Percentiles rank a stretch among this genome's conserved stretches.
Conservation (phyloP, 2,113 vertebrate genomes). For the Chloroceryle aenea region DNA sequence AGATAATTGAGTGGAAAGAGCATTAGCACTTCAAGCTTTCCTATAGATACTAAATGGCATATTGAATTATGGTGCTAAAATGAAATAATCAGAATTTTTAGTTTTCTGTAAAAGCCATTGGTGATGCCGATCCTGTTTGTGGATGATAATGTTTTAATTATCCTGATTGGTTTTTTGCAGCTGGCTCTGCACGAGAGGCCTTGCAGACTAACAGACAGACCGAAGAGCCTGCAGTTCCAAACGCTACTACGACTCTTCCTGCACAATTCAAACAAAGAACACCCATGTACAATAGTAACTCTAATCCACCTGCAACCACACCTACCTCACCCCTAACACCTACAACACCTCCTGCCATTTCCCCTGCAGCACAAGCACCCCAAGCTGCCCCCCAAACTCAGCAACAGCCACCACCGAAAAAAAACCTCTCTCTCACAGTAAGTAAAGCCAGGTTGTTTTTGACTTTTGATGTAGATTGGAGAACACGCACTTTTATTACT, state of each 20-base stretch:
- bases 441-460: background rate
- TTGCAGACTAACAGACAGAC: slow-evolving; percentile 87
- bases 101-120: background rate
- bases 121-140: background rate
- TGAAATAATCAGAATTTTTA: background rate
- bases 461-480: background rate
- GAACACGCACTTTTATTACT: background rate
- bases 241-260: slow-evolving; percentile 78
- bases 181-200: slow-evolving; percentile 85
- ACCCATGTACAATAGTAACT: slow-evolving; percentile 93
- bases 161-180: slow-evolving; percentile 60
- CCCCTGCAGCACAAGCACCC: slow-evolving; percentile 81
- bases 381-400: slow-evolving; percentile 84
- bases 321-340: slow-evolving; percentile 89
- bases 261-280: slow-evolving; percentile 95
- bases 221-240: slow-evolving; percentile 84
- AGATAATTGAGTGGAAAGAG: background rate
- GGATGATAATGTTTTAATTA: background rate
- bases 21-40: background rate
- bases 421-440: slow-evolving; percentile 94
- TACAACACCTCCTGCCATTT: slow-evolving; percentile 82
- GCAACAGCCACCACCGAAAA: slow-evolving; percentile 85
- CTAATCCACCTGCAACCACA: slow-evolving; percentile 78
- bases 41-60: background rate
- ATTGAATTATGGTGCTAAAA: background rate